These are phyloP conservation scores for Watsonalla cultraria DNA, from an alignment of 2,888 invertebrate species.

Conservation along the genomic window DNA sequence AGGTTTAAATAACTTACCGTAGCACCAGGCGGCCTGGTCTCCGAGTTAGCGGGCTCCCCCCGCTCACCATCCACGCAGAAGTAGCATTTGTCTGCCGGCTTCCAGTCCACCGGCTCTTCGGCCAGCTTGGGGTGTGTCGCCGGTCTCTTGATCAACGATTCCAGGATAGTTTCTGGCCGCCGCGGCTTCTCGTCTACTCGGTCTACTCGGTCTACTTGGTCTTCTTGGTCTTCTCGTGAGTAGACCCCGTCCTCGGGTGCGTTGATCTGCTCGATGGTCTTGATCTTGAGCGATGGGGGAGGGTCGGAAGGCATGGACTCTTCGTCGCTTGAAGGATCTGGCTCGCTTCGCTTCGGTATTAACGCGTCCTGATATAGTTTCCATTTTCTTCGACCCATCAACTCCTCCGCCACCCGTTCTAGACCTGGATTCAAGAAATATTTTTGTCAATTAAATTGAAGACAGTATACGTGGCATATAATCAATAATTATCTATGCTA, in stretches of 20 bases:
- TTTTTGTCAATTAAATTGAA: too few species aligned
- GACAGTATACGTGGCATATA: too few species aligned
- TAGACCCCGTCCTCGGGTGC: constrained; percentile 53
- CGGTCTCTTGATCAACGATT: constrained; percentile 72
- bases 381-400: constrained; percentile 98
- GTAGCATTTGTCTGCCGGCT: constrained; percentile 90
- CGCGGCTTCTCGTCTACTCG: constrained; percentile 28
- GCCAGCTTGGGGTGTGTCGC: constrained; percentile 68
- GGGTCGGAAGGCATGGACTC: constrained; percentile 70
- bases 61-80: constrained; percentile 82
- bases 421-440: constrained; percentile 81
- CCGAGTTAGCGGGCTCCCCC: constrained; percentile 33
- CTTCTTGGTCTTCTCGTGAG: constrained; percentile 15
- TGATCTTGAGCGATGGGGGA: constrained; percentile 71
- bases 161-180: constrained; percentile 73
- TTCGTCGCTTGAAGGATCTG: constrained; percentile 65
- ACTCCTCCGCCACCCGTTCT: constrained; percentile 97
- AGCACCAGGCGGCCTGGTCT: constrained; percentile 35
- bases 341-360: constrained; percentile 67
- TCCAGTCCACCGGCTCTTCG: constrained; percentile 84
- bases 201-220: background rate
- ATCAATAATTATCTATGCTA: too few species aligned
- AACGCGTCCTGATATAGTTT: constrained; percentile 92
- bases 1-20: constrained; percentile 30
- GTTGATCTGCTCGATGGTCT: constrained; percentile 76